Conservation (phyloP, 2,888 invertebrate species). For the Agrochola circellaris region DNA sequence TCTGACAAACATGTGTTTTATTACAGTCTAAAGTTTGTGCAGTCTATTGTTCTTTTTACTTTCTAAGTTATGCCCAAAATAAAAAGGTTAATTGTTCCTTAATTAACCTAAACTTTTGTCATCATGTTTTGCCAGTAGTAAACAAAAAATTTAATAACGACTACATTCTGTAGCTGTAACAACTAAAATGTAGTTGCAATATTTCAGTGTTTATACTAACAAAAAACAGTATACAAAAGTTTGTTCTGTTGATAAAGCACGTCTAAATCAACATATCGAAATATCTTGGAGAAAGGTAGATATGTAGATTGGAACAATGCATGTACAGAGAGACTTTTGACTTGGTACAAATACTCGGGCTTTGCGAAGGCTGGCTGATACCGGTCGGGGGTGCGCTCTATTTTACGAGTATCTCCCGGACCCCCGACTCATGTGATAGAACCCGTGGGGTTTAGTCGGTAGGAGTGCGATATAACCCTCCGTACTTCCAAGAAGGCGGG, state of each 20-base stretch:
- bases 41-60: constrained; percentile 54
- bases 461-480: not conserved
- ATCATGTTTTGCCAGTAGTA: not conserved
- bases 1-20: constrained; percentile 31
- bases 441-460: too few relatives aligned
- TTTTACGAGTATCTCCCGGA: not conserved
- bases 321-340: not conserved
- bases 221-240: not conserved
- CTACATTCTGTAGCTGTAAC: not conserved
- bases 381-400: too few relatives aligned
- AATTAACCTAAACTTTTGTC: constrained; percentile 3
- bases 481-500: not conserved
- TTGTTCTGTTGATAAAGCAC: not conserved
- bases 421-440: not conserved
- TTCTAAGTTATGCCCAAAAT: constrained; percentile 22
- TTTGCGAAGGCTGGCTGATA: not conserved
- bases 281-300: not conserved
- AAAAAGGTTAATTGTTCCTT: constrained; percentile 18
- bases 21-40: constrained; percentile 9
- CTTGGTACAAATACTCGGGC: not conserved
- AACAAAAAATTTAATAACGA: not conserved
- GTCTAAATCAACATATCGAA: not conserved
- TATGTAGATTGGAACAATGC: not conserved
- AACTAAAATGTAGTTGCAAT: not conserved
- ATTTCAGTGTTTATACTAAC: not conserved